Evolutionary conservation across 2,797 vertebrate species (phyloP).

Genomic region (Apodemus agrarius): DNA sequence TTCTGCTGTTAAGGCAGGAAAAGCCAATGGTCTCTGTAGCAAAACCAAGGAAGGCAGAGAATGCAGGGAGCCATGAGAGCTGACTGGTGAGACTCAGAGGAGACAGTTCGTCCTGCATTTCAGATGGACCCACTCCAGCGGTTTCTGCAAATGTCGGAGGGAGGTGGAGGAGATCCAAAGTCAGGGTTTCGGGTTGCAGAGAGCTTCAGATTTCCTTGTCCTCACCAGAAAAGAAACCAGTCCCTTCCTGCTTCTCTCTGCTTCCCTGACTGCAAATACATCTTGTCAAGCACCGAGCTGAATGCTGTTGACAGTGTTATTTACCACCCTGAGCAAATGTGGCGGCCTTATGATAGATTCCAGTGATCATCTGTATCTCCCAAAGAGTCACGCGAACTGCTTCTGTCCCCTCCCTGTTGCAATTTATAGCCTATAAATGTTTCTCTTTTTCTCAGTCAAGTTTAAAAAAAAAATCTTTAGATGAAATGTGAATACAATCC

Average conservation of each 20-base stretch:
- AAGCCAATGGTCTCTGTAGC: not conserved
- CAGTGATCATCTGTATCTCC: not conserved
- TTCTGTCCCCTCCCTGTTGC: not conserved
- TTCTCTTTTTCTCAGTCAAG: not conserved
- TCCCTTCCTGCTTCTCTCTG: slow-evolving; percentile 18
- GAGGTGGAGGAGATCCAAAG: not conserved
- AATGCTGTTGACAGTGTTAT: slow-evolving; percentile 46
- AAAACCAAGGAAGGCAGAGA: not conserved
- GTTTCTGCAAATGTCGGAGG: not conserved
- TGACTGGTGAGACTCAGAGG: not conserved
- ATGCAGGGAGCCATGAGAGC: not conserved
- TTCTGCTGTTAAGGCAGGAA: not conserved
- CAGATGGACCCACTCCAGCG: not conserved
- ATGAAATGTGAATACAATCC: not conserved
- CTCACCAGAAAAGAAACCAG: slow-evolving; percentile 34
- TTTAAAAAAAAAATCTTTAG: not conserved
- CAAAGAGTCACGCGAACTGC: not conserved
- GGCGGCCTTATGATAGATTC: not conserved
- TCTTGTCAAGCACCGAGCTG: not conserved
- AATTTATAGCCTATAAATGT: not conserved
- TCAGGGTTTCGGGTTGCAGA: not conserved
- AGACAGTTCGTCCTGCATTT: rapidly evolving
- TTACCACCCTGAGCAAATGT: not conserved
- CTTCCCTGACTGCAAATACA: slow-evolving; percentile 36
- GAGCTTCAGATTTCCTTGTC: slow-evolving; percentile 34